These are phyloP conservation scores for Gouania willdenowi DNA, from an alignment of 2,797 vertebrate species.

Conservation along the genomic window DNA sequence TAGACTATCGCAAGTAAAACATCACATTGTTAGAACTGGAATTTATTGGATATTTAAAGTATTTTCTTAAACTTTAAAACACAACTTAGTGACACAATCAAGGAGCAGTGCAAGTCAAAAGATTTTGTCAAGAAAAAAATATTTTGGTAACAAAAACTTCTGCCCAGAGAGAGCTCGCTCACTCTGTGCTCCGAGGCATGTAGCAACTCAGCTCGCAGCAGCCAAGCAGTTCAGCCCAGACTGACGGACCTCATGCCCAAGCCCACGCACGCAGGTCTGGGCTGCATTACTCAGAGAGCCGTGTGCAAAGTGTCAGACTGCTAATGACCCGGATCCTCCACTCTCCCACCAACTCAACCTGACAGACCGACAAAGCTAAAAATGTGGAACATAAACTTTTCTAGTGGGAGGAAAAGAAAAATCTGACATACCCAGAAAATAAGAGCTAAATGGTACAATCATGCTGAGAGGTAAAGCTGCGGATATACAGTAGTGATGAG, in stretches of 20 bases:
- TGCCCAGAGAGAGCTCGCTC: slow-evolving; percentile 6
- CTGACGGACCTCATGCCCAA: slow-evolving; percentile 39
- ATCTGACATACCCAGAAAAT: slow-evolving; percentile 14
- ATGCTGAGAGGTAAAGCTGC: neutral
- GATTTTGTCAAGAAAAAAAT: neutral
- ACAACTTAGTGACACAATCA: neutral
- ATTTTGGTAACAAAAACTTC: too few species aligned
- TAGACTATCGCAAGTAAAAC: neutral
- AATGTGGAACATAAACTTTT: slow-evolving; percentile 22
- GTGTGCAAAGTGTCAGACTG: slow-evolving; percentile 38
- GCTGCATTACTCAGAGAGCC: slow-evolving; percentile 23
- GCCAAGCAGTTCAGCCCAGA: slow-evolving; percentile 32
- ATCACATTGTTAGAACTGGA: neutral
- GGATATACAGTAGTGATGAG: neutral
- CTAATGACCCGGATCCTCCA: slow-evolving; percentile 52
- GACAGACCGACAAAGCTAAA: slow-evolving; percentile 39
- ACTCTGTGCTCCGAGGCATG: slow-evolving; percentile 35
- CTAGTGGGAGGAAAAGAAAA: slow-evolving; percentile 9
- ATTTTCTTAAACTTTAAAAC: neutral
- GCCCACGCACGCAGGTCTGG: slow-evolving; percentile 23
- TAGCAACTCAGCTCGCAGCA: slow-evolving; percentile 27
- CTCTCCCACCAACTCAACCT: slow-evolving; percentile 43
- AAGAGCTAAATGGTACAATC: neutral
- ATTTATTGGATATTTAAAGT: neutral
- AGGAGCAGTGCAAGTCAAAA: neutral